Conservation (phyloP, 2,888 invertebrate species). For the Unio delphinus region DNA sequence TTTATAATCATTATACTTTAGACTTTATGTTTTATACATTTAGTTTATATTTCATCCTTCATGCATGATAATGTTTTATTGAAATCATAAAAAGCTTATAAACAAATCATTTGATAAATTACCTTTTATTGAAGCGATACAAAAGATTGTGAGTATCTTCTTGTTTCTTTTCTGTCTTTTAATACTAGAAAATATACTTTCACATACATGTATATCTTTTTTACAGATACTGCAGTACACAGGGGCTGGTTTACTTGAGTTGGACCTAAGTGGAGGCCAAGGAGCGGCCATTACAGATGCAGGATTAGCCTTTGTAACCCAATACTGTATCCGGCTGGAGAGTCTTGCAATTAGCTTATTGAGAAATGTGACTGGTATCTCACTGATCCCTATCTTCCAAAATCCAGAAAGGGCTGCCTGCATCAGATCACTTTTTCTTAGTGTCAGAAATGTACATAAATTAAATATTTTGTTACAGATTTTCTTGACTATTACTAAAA, state of each 20-base stretch:
- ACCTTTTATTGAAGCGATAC: no score
- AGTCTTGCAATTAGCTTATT: constrained; percentile 54
- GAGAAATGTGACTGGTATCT: constrained; percentile 41
- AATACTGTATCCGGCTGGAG: constrained; percentile 53
- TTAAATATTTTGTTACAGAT: no score
- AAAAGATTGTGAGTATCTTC: no score
- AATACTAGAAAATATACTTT: not conserved
- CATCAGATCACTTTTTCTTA: constrained; percentile 47
- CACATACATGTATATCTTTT: not conserved
- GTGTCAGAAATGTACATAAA: constrained; percentile 51
- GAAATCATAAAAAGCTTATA: no score
- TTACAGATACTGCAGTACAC: constrained; percentile 55
- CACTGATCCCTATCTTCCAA: constrained; percentile 53
- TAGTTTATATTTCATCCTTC: no score
- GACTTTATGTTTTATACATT: no score
- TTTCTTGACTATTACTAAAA: no score
- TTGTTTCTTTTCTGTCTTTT: not conserved
- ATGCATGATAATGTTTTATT: no score
- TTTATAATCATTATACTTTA: no score
- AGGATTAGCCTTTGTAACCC: constrained; percentile 51
- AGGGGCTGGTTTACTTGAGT: constrained; percentile 43
- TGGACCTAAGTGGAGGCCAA: constrained; percentile 62
- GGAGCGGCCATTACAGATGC: constrained; percentile 51
- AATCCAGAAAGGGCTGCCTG: constrained; percentile 43
- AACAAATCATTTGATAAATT: no score